Base-by-base conservation (phyloP, 2,797 vertebrate genomes). In the Hydrocynus forskahlii region DNA sequence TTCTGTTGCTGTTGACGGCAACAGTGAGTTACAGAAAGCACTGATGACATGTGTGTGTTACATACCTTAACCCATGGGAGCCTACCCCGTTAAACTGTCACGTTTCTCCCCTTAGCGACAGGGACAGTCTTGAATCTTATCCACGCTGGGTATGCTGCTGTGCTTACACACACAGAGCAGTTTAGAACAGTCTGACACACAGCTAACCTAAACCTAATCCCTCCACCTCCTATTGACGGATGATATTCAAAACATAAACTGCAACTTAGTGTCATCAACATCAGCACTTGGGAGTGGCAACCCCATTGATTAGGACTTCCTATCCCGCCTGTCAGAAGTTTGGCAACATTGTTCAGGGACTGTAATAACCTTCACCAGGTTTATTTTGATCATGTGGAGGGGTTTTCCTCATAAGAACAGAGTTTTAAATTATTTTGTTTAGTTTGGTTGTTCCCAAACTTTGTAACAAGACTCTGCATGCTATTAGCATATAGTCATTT, bases 81-180 rank as follows among this genome's bases (percentile, higher is more conserved):
- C 87, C 85, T 83, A 91, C 86, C 87, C 89, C 91, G 83, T 94
- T 92, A 93, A 93, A 86, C 89, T 94, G 91, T 89, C 91, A 91
- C 70, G 91, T 88, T 55, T 43, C 78, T 43, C 89, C 91, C 83
- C 85, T 90, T 90, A 89, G 82, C 88, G 85, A 89, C 88, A 89
- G 84, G 88, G 83, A 80, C 79, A 87, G 80, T 70, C 79, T 86
- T 74, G 88, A 89, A 85, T 92, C 81, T 83, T 68, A 64, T 66
- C 80, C 59, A 72, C 80, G 57, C 21, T 77, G 57, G 17, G 38
- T 69, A 72, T 25, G 43, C n/a, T 25, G 21, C 50, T 63, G 60
- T 64, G 5, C 14, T 16, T 62, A 40, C 8, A 48, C 57, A 75
- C 73, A 60, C 50, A 43, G 43, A 45, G 21, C 67, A 12, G 43